A percentile compares a stretch with the other conserved stretches of the same genome.
Evolutionary conservation across 2,113 vertebrate species (phyloP).

Genomic region (Orientallactaga bullata): DNA sequence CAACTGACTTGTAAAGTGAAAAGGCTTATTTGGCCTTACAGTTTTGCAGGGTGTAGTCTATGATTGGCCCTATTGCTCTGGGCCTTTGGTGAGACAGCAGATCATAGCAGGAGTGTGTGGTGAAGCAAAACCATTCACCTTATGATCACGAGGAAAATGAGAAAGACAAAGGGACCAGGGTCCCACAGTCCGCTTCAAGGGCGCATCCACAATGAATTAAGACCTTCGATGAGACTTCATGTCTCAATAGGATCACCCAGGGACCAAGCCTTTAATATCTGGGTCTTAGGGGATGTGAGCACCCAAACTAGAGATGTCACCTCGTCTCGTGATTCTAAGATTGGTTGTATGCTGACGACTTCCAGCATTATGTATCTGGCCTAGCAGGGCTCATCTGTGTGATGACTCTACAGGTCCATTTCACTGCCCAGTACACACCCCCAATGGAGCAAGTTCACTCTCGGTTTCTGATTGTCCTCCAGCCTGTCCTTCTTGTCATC

Average conservation of each 20-base stretch:
- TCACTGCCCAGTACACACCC: not conserved
- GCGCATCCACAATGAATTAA: not conserved
- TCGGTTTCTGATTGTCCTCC: not conserved
- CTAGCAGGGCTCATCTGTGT: not conserved
- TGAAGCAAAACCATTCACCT: not conserved
- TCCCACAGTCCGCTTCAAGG: no score
- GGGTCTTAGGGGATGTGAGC: no score
- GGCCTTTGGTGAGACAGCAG: no score
- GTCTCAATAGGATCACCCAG: no score
- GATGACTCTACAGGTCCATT: not conserved
- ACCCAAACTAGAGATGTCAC: not conserved
- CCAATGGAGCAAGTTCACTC: not conserved
- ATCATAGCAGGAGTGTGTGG: not conserved
- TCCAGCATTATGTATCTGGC: not conserved
- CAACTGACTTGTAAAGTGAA: not conserved
- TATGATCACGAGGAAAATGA: not conserved
- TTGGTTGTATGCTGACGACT: not conserved
- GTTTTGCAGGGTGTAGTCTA: not conserved
- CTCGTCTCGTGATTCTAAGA: not conserved
- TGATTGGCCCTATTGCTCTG: not conserved
- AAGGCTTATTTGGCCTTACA: not conserved
- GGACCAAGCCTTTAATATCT: not conserved
- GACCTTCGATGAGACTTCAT: not conserved
- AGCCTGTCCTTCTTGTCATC: not conserved
- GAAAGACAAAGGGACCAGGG: not conserved